These are phyloP conservation scores for Zaprionus capensis DNA, from an alignment of 1,140 invertebrate species.

Conservation along the genomic window DNA sequence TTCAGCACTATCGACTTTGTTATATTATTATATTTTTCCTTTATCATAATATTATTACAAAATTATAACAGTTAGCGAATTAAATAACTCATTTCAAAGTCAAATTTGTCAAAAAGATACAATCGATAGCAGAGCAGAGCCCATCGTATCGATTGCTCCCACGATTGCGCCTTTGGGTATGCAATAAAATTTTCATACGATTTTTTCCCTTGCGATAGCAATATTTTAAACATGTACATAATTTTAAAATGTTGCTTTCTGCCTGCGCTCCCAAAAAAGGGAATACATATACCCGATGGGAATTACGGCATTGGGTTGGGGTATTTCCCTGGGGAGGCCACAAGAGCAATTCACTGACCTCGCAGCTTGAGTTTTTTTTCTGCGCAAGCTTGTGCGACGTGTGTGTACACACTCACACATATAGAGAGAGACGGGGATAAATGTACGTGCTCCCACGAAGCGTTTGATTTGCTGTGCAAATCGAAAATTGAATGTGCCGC, in stretches of 20 bases:
- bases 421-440: neutral
- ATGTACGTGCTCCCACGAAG: neutral
- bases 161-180: neutral
- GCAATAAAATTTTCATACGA: neutral
- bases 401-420: neutral
- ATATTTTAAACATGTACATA: neutral
- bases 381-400: slow-evolving; percentile 19
- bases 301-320: neutral
- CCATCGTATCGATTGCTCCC: neutral
- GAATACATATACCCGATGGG: slow-evolving; percentile 5
- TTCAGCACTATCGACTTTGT: too few species aligned
- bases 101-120: neutral
- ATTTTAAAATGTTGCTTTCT: neutral
- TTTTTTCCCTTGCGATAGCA: neutral
- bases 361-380: slow-evolving; percentile 26
- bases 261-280: neutral
- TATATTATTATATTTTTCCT: too few species aligned
- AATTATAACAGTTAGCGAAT: neutral
- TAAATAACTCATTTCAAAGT: neutral
- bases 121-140: neutral
- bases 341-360: slow-evolving; percentile 52
- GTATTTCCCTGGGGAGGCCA: slow-evolving; percentile 13
- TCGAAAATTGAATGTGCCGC: slow-evolving; percentile 25
- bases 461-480: slow-evolving; percentile 36
- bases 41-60: neutral